Conservation (phyloP, 1,140 invertebrate genomes). For the Drosophila sp. region DNA sequence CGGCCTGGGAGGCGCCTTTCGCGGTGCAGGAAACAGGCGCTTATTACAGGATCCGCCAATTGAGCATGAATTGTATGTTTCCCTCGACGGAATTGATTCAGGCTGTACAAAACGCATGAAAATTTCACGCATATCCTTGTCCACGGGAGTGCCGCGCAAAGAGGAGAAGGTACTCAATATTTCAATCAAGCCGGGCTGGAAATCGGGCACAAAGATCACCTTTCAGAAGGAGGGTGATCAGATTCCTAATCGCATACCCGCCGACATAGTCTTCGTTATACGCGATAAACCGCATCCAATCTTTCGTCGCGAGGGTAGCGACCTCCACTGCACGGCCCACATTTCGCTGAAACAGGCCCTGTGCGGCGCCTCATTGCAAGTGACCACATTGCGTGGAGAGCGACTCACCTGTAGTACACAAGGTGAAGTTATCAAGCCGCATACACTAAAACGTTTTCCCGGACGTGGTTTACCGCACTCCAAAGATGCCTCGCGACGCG, state of each 20-base stretch:
- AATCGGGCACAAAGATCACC: conserved; percentile 96
- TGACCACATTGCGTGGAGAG: conserved; percentile 91
- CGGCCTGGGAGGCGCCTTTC: conserved; percentile 69
- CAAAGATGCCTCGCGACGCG: conserved; percentile 90
- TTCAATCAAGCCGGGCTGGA: conserved; percentile 96
- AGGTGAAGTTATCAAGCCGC: conserved; percentile 91
- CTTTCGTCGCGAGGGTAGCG: conserved; percentile 93
- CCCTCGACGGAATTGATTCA: conserved; percentile 89
- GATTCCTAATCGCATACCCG: conserved; percentile 91
- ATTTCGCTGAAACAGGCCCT: conserved; percentile 91
- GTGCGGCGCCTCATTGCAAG: conserved; percentile 89
- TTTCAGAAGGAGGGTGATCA: conserved; percentile 96
- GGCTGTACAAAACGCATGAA: conserved; percentile 97
- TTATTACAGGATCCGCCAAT: conserved; percentile 90
- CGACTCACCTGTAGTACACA: conserved; percentile 87
- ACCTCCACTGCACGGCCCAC: conserved; percentile 91
- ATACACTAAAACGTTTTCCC: conserved; percentile 88
- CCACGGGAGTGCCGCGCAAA: conserved; percentile 86
- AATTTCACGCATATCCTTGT: conserved; percentile 90
- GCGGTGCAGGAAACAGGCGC: conserved; percentile 27
- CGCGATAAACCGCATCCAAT: conserved; percentile 93
- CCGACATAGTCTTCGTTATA: conserved; percentile 97
- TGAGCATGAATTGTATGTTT: conserved; percentile 92
- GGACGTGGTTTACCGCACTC: conserved; percentile 93
- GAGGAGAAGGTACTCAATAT: conserved; percentile 96